These are phyloP conservation scores for Chitala chitala DNA, from an alignment of 2,113 vertebrate species.

Conservation along the genomic window DNA sequence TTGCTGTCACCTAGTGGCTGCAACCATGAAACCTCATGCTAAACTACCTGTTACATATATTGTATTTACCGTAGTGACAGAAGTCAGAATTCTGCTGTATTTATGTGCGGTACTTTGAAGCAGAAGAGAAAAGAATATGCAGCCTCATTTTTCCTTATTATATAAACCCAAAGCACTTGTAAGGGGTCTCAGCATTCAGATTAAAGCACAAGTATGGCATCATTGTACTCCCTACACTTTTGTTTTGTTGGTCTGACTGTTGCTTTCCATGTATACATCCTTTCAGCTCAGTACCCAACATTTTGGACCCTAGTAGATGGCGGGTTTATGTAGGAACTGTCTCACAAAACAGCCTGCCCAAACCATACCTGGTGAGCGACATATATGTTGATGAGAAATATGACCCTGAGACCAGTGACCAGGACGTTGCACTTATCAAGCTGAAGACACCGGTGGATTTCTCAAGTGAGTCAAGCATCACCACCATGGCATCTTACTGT, in stretches of 20 bases:
- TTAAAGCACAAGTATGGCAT: too few relatives aligned
- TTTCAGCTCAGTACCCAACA: conserved; percentile 33
- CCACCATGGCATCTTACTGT: not conserved
- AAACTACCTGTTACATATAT: too few relatives aligned
- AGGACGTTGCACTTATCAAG: conserved; percentile 76
- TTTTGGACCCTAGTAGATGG: conserved; percentile 56
- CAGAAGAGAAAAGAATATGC: not conserved
- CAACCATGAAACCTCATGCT: not conserved
- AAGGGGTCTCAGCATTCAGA: too few relatives aligned
- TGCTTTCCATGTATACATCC: not conserved
- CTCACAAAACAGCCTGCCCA: conserved; percentile 50
- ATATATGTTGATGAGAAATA: conserved; percentile 78
- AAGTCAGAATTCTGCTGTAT: too few relatives aligned
- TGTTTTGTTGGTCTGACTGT: not conserved
- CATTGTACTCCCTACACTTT: not conserved
- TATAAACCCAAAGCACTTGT: too few relatives aligned
- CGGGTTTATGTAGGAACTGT: conserved; percentile 66
- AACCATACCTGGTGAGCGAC: conserved; percentile 54
- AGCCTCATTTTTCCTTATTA: too few relatives aligned
- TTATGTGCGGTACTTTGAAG: not conserved
- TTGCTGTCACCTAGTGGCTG: not conserved
- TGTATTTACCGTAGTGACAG: too few relatives aligned
- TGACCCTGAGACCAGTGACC: conserved; percentile 59
- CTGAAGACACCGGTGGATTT: conserved; percentile 62
- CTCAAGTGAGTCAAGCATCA: conserved; percentile 56